These are phyloP conservation scores for Pissodes strobi DNA, from an alignment of 1,140 invertebrate genomes.

Conservation along the genomic window DNA sequence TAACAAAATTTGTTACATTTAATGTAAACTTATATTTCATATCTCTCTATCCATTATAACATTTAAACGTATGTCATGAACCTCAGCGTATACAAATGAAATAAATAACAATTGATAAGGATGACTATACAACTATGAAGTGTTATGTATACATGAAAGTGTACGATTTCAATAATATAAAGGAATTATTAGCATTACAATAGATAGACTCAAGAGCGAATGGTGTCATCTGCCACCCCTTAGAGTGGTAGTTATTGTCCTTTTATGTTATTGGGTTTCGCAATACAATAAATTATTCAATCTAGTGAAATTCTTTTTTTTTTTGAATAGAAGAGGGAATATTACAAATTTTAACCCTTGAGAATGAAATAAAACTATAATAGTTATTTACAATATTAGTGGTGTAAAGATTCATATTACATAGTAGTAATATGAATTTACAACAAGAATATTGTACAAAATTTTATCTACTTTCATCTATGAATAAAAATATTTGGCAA, in stretches of 20 bases:
- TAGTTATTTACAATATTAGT: too few species aligned
- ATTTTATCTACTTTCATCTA: too few species aligned
- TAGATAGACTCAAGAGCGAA: not conserved
- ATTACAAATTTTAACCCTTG: too few species aligned
- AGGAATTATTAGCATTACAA: not conserved
- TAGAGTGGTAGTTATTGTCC: conserved; percentile 6
- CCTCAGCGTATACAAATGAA: not conserved
- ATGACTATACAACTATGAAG: not conserved
- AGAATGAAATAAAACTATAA: too few species aligned
- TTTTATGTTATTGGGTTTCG: conserved; percentile 9
- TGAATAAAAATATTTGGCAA: too few species aligned
- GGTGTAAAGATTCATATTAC: too few species aligned
- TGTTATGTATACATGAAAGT: not conserved
- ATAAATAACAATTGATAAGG: not conserved
- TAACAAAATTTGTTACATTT: too few species aligned
- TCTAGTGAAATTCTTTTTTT: conserved; percentile 2
- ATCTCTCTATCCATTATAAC: too few species aligned
- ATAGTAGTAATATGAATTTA: too few species aligned
- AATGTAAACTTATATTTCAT: too few species aligned
- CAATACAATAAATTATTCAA: conserved; percentile 16
- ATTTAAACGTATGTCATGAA: not conserved
- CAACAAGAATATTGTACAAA: too few species aligned
- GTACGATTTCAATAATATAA: not conserved
- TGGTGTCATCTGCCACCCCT: conserved; percentile 7
- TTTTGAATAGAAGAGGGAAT: too few species aligned